These are phyloP conservation scores for Drosophila merina DNA, from an alignment of 2,888 invertebrate species.

Conservation along the genomic window DNA sequence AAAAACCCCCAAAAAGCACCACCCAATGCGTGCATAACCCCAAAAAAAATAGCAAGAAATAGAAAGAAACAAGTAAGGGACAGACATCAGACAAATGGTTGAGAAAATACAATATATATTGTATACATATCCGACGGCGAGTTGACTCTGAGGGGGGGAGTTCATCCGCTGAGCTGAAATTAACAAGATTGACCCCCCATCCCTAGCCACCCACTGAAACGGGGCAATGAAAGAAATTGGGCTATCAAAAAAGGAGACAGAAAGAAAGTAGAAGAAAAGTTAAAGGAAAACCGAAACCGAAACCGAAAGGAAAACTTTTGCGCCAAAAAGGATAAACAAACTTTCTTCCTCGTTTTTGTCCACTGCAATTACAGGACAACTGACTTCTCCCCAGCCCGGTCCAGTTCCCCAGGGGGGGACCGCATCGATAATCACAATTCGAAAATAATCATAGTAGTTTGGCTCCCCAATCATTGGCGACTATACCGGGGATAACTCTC, in stretches of 20 bases:
- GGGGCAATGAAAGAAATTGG: constrained; percentile 73
- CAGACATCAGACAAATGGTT: constrained; percentile 38
- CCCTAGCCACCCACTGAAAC: constrained; percentile 16
- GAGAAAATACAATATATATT: constrained; percentile 27
- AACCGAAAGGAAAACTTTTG: constrained; percentile 22
- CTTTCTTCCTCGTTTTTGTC: constrained; percentile 39
- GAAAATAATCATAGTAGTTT: constrained; percentile 52
- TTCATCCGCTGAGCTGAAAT: constrained; percentile 56
- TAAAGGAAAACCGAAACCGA: neutral
- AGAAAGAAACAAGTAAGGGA: constrained; percentile 7
- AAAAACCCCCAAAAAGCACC: constrained; percentile 17
- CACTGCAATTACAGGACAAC: constrained; percentile 36
- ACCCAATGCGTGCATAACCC: constrained; percentile 66
- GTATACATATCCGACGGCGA: constrained; percentile 33
- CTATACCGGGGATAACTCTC: constrained; percentile 9
- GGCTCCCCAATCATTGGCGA: constrained; percentile 10
- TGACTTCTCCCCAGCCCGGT: constrained; percentile 13
- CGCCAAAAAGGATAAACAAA: constrained; percentile 39
- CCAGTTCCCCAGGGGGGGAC: constrained; percentile 19
- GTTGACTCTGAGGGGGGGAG: constrained; percentile 15
- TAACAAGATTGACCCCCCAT: constrained; percentile 73
- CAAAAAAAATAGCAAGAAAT: constrained; percentile 19
- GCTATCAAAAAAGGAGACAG: constrained; percentile 54
- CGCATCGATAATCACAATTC: constrained; percentile 49
- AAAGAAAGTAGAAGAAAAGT: neutral